A percentile compares a stretch with the other conserved stretches of the same genome.
phyloP scores from a whole-genome alignment of 2,113 vertebrate species.

The Mohoua ochrocephala region DNA sequence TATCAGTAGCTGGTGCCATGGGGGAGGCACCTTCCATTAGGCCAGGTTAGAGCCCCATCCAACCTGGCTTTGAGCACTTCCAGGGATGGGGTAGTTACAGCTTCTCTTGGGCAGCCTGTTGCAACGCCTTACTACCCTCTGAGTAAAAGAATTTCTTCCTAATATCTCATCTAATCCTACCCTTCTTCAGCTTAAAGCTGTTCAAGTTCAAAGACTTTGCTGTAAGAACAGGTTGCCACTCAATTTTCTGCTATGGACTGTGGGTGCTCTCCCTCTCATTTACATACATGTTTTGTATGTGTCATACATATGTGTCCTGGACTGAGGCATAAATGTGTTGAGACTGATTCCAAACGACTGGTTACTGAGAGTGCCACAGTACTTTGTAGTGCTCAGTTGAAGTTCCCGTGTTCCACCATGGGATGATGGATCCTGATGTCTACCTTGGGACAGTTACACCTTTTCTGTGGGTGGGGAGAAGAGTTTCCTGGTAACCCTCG shows the following conservation, averaged over 20 bases:
- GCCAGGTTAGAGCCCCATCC: not conserved
- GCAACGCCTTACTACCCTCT: not conserved
- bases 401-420: not conserved
- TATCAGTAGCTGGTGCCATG: not conserved
- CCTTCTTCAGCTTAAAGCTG: not conserved
- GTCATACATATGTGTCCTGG: not conserved
- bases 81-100: not conserved
- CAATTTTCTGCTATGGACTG: not conserved
- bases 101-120: not conserved
- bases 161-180: not conserved
- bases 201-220: not conserved
- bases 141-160: not conserved
- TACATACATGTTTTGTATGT: fast-evolving
- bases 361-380: not conserved
- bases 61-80: not conserved
- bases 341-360: not conserved
- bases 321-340: not conserved
- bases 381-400: not conserved
- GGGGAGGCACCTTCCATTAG: not conserved
- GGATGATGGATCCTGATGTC: not conserved
- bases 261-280: not conserved
- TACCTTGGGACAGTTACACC: not conserved
- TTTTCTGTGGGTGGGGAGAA: not conserved
- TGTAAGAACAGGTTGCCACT: not conserved
- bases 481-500: not conserved